These are phyloP conservation scores for Tetraodon nigroviridis DNA, from an alignment of 2,113 vertebrate genomes.

Conservation along the genomic window DNA sequence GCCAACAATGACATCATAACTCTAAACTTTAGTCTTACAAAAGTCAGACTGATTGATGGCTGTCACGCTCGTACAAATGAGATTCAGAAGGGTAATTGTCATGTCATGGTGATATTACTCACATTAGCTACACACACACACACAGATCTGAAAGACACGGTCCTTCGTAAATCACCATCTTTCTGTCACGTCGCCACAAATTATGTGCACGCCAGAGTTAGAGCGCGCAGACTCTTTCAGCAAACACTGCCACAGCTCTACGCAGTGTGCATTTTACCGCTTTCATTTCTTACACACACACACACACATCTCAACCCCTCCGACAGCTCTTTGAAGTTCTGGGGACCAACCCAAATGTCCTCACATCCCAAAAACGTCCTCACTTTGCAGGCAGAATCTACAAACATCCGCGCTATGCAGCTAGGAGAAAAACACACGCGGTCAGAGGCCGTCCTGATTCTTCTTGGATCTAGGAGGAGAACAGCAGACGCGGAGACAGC, in stretches of 20 bases:
- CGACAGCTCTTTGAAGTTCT: no score
- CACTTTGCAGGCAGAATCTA: no score
- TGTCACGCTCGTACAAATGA: slow-evolving; percentile 9
- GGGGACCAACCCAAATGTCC: no score
- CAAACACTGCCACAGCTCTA: slow-evolving; percentile 20
- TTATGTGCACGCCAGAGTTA: slow-evolving; percentile 28
- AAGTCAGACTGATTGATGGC: slow-evolving; percentile 26
- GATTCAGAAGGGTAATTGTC: slow-evolving; percentile 4
- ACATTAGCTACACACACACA: slow-evolving; percentile 12
- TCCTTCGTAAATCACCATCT: slow-evolving; percentile 28
- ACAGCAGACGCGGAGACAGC: slow-evolving; percentile 41
- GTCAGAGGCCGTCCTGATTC: slow-evolving; percentile 34
- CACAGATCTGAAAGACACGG: slow-evolving; percentile 1
- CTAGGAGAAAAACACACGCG: not conserved
- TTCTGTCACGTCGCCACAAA: slow-evolving; percentile 27
- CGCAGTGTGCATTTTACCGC: slow-evolving; percentile 39
- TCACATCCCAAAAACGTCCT: no score
- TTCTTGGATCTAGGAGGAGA: slow-evolving; percentile 45
- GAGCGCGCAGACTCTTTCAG: slow-evolving; percentile 16
- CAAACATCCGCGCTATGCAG: no score
- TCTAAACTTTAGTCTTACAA: slow-evolving; percentile 1
- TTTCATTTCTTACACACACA: slow-evolving; percentile 9
- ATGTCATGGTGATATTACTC: slow-evolving; percentile 18
- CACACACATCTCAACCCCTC: not conserved
- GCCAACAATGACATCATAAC: slow-evolving; percentile 50